Evolutionary conservation across 2,888 invertebrate genomes (phyloP), one percentile per base, ranked within the genome.

Genomic region (Helleia helle): DNA sequence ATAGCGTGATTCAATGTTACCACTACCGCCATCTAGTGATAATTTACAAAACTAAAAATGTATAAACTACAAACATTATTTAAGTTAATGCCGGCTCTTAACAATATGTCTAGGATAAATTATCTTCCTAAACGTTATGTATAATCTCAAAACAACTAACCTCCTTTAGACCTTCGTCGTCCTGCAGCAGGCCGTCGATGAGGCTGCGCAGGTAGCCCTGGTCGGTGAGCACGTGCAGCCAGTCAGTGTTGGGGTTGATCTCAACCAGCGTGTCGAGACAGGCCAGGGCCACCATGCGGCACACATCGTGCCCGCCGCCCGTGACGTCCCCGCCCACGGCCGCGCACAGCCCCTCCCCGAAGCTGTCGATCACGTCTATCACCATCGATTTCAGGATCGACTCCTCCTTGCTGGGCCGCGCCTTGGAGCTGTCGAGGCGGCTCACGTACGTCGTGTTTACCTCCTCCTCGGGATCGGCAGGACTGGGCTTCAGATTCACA

Each of bases 231-330:
- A 71, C 73, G 42, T 69, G 61, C 65, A 81, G 69, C 83, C 83
- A 83, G n/a, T 76, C 79, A 0, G 90, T 88, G 29, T 90, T 86
- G 2, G 90, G 90, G 54, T 93, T 93, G 47, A 93, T 80, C 48
- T 92, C 91, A 0, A 95, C 81, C 30, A 96, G 77, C 29, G 92
- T 89, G 62, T 95, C 93, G 41, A 96, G 80, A 48, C 93, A 92
- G 0, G 94, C 90, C 51, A 97, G 80, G 0, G 96, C 93, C 40
- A 95, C 86, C 92, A 96, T 95, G 72, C 94, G 91, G 59, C 94
- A 94, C 7, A 97, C 91, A 54, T 96, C 94, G 61, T 95, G 95
- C 0, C 95, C 80, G 0, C 62, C 95, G 1, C 93, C 92, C 6
- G 93, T 92, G 44, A 93, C 93, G 71, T 97, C 96, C 40, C 93